Base-by-base conservation (phyloP, 2,113 vertebrate genomes). In the Dicentrarchus labrax region DNA sequence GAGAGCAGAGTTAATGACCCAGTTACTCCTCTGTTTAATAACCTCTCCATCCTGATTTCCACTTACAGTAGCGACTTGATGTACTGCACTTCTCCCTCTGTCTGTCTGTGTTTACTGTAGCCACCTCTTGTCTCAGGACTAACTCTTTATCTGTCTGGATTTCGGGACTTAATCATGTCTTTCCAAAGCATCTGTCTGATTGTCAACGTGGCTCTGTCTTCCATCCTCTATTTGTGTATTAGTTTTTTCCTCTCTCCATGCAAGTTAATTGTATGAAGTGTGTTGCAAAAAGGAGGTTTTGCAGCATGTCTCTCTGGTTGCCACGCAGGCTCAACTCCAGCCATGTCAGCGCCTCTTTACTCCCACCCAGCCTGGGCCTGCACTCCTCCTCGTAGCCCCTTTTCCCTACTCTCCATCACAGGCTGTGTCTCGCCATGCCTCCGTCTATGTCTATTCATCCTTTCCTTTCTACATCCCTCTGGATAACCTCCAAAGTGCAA, bases 1-100 rank as follows among this genome's bases (percentile, higher is more conserved):
- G 56, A 80, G 36, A 80, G 75, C 72, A 71, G 54, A 84, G 82
- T 84, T 88, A 84, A 89, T 88, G 65, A 83, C 62, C 78, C 81
- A 45, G 69, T 66, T 66, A 73, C 51, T 82, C 72, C 69, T 75
- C 76, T 65, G 64, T 88, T 92, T 84, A 82, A 78, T 81, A 88
- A 81, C 83, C 69, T 83, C 51, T 79, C 56, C 76, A 77, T 72
- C 60, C 77, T 36, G 50, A 76, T 81, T 78, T 82, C 51, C 71
- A 79, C 86, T 86, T 57, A 69, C 16, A 80, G 80, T 67, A 76
- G 79, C 53, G 5, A 43, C 77, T 48, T 77, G 47, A 78, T 68
- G 57, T 24, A 56, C 73, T 88, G 61, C 82, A 57, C 75, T 17
- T 54, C 61, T 67, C 41, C 50, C 30, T 61, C 54, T 7, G 57